These are phyloP conservation scores for Saimiri boliviensis DNA, from an alignment of 2,113 vertebrate species.

Conservation along the genomic window DNA sequence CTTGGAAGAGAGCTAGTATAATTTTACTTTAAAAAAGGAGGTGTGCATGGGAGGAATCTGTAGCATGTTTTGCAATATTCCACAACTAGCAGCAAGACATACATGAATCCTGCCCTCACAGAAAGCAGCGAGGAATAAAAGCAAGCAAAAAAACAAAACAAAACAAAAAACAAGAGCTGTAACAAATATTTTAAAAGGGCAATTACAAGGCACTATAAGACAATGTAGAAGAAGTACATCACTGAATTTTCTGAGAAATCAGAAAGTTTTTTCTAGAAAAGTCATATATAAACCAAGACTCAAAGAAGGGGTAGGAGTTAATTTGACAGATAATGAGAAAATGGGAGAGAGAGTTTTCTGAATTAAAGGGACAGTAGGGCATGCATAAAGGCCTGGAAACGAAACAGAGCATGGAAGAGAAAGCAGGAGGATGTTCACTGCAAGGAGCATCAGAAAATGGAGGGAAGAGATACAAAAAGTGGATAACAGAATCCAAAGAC, in stretches of 20 bases:
- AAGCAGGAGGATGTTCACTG: background rate
- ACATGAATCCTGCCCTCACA: background rate
- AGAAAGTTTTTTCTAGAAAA: background rate
- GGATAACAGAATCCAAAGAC: background rate
- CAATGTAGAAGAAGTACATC: background rate
- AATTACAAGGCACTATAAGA: background rate
- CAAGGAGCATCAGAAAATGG: background rate
- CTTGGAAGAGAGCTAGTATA: background rate
- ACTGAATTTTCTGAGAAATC: background rate
- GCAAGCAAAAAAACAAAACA: background rate
- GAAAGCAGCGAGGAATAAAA: background rate
- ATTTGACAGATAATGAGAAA: background rate
- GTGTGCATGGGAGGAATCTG: background rate
- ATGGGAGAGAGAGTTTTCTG: accelerated
- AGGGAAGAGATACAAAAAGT: background rate
- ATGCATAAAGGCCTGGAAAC: accelerated
- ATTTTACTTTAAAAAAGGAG: background rate
- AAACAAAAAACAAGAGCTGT: background rate
- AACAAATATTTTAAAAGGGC: background rate
- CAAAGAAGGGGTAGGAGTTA: background rate
- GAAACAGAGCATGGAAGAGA: background rate
- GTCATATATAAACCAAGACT: background rate
- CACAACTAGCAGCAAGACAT: background rate
- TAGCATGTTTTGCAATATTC: background rate
- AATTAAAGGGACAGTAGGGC: background rate